phyloP scores from a whole-genome alignment of 2,888 invertebrate genomes.

The Agriotes lineatus region DNA sequence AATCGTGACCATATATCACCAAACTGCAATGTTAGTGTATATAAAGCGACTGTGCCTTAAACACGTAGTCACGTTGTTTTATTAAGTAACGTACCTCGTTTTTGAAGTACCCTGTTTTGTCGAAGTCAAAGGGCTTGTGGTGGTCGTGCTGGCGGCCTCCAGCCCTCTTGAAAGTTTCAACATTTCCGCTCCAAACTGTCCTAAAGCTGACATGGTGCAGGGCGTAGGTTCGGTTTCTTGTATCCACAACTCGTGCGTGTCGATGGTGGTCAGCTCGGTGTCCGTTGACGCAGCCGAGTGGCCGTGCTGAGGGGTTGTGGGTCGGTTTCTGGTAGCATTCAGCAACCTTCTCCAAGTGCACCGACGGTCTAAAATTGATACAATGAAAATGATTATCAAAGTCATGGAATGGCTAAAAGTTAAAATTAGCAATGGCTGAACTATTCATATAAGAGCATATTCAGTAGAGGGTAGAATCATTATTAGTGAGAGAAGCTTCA shows the following conservation, averaged over 20 bases:
- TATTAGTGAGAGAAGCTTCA: no score
- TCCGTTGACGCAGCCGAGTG: conserved; percentile 83
- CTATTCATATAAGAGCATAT: no score
- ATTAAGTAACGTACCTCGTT: conserved; percentile 25
- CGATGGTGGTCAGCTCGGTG: conserved; percentile 85
- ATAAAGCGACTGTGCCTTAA: no score
- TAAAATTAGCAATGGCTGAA: no score
- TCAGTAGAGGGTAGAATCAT: no score
- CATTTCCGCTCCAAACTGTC: conserved; percentile 90
- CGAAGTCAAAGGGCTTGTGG: conserved; percentile 24
- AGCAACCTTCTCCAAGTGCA: conserved; percentile 83
- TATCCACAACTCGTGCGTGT: conserved; percentile 87
- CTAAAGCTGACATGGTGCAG: conserved; percentile 86
- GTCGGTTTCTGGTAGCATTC: conserved; percentile 62
- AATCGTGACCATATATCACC: no score
- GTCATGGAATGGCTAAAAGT: no score
- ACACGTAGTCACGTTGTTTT: not conserved
- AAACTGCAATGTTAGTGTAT: no score
- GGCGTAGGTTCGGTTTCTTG: conserved; percentile 78
- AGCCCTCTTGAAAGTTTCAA: conserved; percentile 84
- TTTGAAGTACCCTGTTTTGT: conserved; percentile 36
- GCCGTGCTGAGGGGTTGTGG: conserved; percentile 71
- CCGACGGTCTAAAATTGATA: conserved; percentile 75
- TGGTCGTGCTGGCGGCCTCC: conserved; percentile 73
- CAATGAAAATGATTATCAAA: no score